These are phyloP conservation scores for Periophthalmodon schlosseri DNA, from an alignment of 2,113 vertebrate species.

Conservation along the genomic window DNA sequence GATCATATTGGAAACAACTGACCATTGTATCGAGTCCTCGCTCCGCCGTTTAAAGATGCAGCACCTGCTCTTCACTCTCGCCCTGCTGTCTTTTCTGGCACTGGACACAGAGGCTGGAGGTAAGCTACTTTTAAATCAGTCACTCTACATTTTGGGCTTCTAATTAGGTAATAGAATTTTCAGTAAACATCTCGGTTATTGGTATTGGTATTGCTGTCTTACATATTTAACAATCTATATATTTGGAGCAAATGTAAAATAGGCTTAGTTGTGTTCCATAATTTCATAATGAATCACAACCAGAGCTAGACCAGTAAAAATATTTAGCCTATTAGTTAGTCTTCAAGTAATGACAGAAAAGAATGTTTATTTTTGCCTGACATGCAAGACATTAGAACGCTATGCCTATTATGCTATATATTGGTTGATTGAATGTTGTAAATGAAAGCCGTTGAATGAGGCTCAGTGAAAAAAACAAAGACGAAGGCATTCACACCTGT, in stretches of 20 bases:
- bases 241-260: background rate
- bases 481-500: slow-evolving; percentile 18
- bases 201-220: background rate
- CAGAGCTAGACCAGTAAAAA: background rate
- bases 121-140: slow-evolving; percentile 38
- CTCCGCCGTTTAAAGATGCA: slow-evolving; percentile 64
- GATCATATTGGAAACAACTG: slow-evolving; percentile 51
- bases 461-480: background rate
- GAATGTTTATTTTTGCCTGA: background rate
- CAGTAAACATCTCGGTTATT: background rate
- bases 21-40: slow-evolving; percentile 32
- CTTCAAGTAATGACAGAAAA: background rate
- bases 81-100: slow-evolving; percentile 59
- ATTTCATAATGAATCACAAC: too few species aligned
- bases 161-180: background rate
- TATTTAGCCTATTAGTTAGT: background rate
- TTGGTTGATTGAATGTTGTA: background rate
- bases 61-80: slow-evolving; percentile 42
- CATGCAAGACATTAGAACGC: background rate
- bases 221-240: background rate
- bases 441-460: slow-evolving; percentile 19
- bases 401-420: too few species aligned
- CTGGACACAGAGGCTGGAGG: slow-evolving; percentile 59
- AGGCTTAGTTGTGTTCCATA: too few species aligned
- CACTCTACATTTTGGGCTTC: background rate